These are phyloP conservation scores for Scrobipalpa costella DNA, from an alignment of 2,888 invertebrate species.

Conservation along the genomic window DNA sequence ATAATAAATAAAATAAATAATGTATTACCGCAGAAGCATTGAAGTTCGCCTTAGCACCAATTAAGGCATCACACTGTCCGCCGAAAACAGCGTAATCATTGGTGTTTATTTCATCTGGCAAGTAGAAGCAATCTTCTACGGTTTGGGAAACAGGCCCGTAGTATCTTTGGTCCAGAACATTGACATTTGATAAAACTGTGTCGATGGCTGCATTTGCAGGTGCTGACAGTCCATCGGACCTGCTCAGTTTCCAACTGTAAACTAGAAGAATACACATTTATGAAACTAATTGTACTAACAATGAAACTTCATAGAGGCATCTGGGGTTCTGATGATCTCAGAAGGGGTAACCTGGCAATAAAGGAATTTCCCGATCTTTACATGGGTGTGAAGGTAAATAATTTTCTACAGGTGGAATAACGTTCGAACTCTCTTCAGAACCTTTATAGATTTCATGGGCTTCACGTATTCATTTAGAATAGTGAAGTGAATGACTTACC, in stretches of 20 bases:
- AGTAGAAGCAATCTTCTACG: constrained; percentile 50
- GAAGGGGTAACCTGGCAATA: too few relatives aligned
- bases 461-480: too few relatives aligned
- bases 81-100: constrained; percentile 35
- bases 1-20: too few relatives aligned
- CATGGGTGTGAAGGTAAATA: too few relatives aligned
- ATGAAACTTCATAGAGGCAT: too few relatives aligned
- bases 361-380: too few relatives aligned
- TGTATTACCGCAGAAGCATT: constrained; percentile 21
- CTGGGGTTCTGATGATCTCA: too few relatives aligned
- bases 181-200: constrained; percentile 43
- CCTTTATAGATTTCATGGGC: too few relatives aligned
- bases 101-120: constrained; percentile 38
- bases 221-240: constrained; percentile 49
- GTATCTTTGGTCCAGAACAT: constrained; percentile 53
- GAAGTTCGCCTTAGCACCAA: constrained; percentile 42
- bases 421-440: too few relatives aligned
- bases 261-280: constrained; percentile 44
- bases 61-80: constrained; percentile 49
- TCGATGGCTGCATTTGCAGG: constrained; percentile 45
- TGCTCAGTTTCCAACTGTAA: constrained; percentile 68
- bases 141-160: constrained; percentile 42
- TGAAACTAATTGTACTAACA: too few relatives aligned
- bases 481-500: constrained; percentile 45
- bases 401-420: too few relatives aligned